Evolutionary conservation across 2,888 invertebrate species (phyloP), one percentile per base, ranked within the genome.

Genomic region (Harpagoxenus sublaevis): DNA sequence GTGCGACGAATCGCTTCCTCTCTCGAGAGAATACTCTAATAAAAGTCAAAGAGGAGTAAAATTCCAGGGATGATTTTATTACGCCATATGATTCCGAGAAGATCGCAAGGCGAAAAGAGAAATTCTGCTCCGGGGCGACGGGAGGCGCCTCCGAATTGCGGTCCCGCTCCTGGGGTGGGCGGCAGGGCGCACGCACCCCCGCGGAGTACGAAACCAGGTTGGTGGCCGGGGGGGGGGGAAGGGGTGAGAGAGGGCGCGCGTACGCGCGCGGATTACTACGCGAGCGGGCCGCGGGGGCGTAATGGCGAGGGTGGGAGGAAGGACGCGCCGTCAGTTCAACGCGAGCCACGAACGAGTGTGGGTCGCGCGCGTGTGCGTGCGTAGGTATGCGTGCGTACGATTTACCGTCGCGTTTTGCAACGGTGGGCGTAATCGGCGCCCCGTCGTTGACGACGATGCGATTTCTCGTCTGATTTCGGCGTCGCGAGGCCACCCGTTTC

Each of bases 321-420:
- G 91, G 91, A 92, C 92, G 90, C 90, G 42, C 9, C 90, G 91
- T 92, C 94, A 94, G 94, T 94, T 89, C 92, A 90, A 92, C 93
- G 93, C 93, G 94, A 94, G 92, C 93, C 93, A 92, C 91, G 92
- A 91, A 87, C 91, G 92, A 91, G 94, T 89, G 91, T 89, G 66
- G 62, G 31, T 84, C 85, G 82, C 51, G 57, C 71, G 53, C 39
- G 68, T 45, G 71, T 42, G 55, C 65, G 45, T 23, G 42, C 45
- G 68, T 48, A 28, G 28, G 55, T 45, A 48, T 39, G 42, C 10
- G 63, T 31, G 15, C 57, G 57, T 53, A 5, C 62, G n/a, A 68
- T 62, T 75, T 23, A 12, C 5, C 45, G 31, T 81, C 66, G 57
- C 55, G 71, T n/a, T 51, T 74, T 39, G 66, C 60, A 68, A 86